Evolutionary conservation across 2,888 invertebrate species (phyloP).

Genomic region (Platerodrilus igneus): DNA sequence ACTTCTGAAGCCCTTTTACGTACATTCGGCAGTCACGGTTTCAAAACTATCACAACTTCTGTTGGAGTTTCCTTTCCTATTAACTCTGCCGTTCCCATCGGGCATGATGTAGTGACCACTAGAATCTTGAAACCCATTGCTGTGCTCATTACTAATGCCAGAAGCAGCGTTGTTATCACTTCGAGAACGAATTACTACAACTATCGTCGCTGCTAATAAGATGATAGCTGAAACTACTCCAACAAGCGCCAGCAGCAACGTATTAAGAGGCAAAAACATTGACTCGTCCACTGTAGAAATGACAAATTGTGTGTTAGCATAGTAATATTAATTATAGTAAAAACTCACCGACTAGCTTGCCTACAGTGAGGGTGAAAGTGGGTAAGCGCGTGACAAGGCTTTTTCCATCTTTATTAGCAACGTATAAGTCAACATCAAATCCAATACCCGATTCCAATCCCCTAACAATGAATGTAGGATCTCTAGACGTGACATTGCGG

Average conservation of each 20-base stretch:
- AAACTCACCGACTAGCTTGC: slow-evolving; percentile 56
- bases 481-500: slow-evolving; percentile 49
- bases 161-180: slow-evolving; percentile 19
- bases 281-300: slow-evolving; percentile 9
- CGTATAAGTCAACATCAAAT: slow-evolving; percentile 59
- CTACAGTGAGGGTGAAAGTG: slow-evolving; percentile 60
- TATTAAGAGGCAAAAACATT: slow-evolving; percentile 65
- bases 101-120: slow-evolving; percentile 19
- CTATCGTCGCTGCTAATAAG: slow-evolving; percentile 62
- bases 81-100: slow-evolving; percentile 16
- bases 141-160: too few species aligned
- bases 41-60: slow-evolving; percentile 20
- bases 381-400: slow-evolving; percentile 58
- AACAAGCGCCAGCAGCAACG: slow-evolving; percentile 67
- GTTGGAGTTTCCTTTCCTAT: slow-evolving; percentile 15
- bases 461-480: slow-evolving; percentile 57
- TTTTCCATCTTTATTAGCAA: slow-evolving; percentile 62
- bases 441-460: slow-evolving; percentile 59
- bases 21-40: slow-evolving; percentile 15
- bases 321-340: too few species aligned
- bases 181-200: slow-evolving; percentile 60
- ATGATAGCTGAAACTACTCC: slow-evolving; percentile 67
- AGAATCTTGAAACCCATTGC: slow-evolving; percentile 16
- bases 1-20: too few species aligned
- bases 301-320: too few species aligned